A percentile compares a stretch with the other conserved stretches of the same genome.
These are phyloP conservation scores for Drosophila virilis DNA, from an alignment of 1,140 invertebrate genomes.

Conservation along the genomic window DNA sequence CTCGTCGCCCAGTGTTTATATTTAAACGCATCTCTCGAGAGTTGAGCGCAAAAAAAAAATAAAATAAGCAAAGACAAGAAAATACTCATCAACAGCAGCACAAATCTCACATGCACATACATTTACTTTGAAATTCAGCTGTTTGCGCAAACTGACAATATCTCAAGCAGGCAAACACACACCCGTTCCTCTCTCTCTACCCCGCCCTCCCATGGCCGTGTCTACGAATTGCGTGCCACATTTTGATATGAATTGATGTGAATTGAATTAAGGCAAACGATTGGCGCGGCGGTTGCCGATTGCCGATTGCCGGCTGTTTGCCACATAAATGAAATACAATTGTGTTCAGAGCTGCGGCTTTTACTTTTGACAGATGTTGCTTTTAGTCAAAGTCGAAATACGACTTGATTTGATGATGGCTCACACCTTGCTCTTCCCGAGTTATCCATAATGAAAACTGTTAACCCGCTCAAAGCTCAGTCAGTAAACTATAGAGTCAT, in stretches of 20 bases:
- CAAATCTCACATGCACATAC: slow-evolving; percentile 12
- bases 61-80: slow-evolving; percentile 19
- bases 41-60: slow-evolving; percentile 34
- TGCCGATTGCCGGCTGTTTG: slow-evolving; percentile 6
- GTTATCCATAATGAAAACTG: not conserved
- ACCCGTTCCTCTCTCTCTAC: not conserved
- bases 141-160: slow-evolving; percentile 11
- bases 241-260: slow-evolving; percentile 59
- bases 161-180: not conserved
- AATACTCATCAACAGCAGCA: slow-evolving; percentile 8
- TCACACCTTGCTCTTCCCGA: not conserved
- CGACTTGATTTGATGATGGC: slow-evolving; percentile 2
- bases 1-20: slow-evolving; percentile 56
- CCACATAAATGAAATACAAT: slow-evolving; percentile 4
- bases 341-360: not conserved
- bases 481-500: not conserved
- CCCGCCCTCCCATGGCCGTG: too few relatives aligned
- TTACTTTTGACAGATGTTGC: not conserved
- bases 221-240: slow-evolving; percentile 38
- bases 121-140: slow-evolving; percentile 21
- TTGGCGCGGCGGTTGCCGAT: slow-evolving; percentile 13
- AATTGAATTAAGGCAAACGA: slow-evolving; percentile 64
- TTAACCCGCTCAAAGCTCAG: too few relatives aligned
- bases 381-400: not conserved
- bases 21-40: slow-evolving; percentile 68